Conservation (phyloP, 2,888 invertebrate genomes). For the Spialia ferax region DNA sequence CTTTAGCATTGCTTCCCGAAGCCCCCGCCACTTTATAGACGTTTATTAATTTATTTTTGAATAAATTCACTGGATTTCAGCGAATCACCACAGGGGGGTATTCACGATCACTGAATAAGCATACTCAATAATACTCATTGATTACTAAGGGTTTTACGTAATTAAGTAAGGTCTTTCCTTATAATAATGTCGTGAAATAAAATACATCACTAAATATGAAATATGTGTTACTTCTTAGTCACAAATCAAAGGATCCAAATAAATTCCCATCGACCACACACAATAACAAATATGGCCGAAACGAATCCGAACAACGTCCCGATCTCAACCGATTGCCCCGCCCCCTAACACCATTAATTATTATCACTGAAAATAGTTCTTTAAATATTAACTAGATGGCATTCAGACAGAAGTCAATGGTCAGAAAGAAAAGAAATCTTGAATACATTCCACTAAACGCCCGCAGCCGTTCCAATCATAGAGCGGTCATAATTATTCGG, state of each 20-base stretch:
- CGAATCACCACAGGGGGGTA: conserved; percentile 76
- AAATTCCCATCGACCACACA: conserved; percentile 89
- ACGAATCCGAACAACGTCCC: conserved; percentile 76
- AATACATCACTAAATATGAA: conserved; percentile 77
- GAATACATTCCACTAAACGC: too few relatives aligned
- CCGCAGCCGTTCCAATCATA: too few relatives aligned
- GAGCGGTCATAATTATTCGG: too few relatives aligned
- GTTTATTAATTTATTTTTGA: conserved; percentile 65
- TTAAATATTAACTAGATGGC: conserved; percentile 21
- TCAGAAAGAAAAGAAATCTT: too few relatives aligned
- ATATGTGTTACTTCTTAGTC: conserved; percentile 60
- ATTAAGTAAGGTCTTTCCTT: conserved; percentile 60
- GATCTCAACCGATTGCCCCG: conserved; percentile 43
- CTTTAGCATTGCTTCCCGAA: conserved; percentile 83
- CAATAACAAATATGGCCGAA: conserved; percentile 94
- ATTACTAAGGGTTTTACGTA: conserved; percentile 61
- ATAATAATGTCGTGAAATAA: conserved; percentile 63
- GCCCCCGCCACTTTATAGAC: conserved; percentile 88
- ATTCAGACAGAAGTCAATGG: too few relatives aligned
- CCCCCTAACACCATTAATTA: conserved; percentile 38
- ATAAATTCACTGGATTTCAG: conserved; percentile 75
- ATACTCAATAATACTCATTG: conserved; percentile 74
- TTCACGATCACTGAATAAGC: conserved; percentile 74
- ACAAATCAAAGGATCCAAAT: conserved; percentile 86
- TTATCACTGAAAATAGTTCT: conserved; percentile 29